A percentile compares a stretch with the other conserved stretches of the same genome.
Evolutionary conservation across 2,797 vertebrate genomes (phyloP).

Genomic region (Nasua narica): DNA sequence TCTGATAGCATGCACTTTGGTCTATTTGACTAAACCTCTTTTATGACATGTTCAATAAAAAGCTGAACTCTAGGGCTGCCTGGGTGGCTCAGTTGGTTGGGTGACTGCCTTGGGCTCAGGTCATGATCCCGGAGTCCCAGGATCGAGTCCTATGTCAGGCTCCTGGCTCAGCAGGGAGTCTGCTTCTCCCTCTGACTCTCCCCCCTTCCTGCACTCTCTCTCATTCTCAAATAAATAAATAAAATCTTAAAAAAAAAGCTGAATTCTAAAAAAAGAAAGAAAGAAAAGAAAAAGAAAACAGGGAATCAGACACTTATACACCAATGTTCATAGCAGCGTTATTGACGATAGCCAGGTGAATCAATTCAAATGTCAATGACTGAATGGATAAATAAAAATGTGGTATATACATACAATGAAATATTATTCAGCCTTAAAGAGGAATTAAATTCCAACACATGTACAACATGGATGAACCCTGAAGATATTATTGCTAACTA

Average conservation of each 20-base stretch:
- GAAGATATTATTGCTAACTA: neutral
- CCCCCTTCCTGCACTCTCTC: too few species aligned
- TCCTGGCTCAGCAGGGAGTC: too few species aligned
- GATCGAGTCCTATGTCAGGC: too few species aligned
- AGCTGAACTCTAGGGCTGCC: neutral
- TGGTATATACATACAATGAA: neutral
- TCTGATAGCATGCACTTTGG: slow-evolving; percentile 95
- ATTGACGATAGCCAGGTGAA: neutral
- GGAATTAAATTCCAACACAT: neutral
- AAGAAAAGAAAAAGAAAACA: neutral
- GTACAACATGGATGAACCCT: neutral
- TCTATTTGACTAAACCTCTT: slow-evolving; percentile 93
- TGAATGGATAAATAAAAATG: neutral
- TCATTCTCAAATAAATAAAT: too few species aligned
- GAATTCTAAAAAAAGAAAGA: neutral
- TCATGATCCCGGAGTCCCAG: too few species aligned
- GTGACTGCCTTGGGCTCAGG: too few species aligned
- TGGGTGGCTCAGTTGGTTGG: too few species aligned
- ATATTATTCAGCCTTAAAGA: neutral
- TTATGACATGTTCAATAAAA: slow-evolving; percentile 80
- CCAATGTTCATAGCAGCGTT: neutral
- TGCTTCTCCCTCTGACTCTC: too few species aligned
- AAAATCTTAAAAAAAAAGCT: slow-evolving; percentile 35
- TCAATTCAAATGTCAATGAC: neutral
- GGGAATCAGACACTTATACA: neutral